These are phyloP conservation scores for Tauraco erythrolophus DNA, from an alignment of 2,113 vertebrate genomes.

Conservation along the genomic window DNA sequence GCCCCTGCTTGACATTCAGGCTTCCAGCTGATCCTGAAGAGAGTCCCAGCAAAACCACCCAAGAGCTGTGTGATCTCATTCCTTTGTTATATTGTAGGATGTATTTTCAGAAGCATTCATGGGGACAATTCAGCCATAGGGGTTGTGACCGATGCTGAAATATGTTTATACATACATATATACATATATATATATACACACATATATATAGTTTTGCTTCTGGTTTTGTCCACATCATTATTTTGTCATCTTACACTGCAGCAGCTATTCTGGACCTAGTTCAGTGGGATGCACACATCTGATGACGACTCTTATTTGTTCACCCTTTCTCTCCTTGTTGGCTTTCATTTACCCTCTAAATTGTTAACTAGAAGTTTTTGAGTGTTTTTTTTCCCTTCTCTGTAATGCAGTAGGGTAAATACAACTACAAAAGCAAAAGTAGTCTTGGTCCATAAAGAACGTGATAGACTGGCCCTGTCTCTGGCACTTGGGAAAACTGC, in stretches of 20 bases:
- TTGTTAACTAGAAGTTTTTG: neutral
- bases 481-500: neutral
- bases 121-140: neutral
- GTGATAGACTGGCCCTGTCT: neutral
- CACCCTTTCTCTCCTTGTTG: neutral
- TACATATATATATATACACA: too few species aligned
- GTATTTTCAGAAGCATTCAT: neutral
- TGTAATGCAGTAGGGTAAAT: neutral
- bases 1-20: neutral
- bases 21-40: neutral
- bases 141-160: neutral
- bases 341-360: neutral
- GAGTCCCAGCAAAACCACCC: neutral
- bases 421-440: neutral
- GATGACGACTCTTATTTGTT: neutral
- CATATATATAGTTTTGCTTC: neutral
- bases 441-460: neutral
- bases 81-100: neutral
- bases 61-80: neutral
- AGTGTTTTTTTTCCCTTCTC: rapidly evolving
- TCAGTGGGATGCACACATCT: neutral
- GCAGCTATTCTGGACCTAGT: neutral
- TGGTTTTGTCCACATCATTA: neutral
- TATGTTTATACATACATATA: neutral
- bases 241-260: neutral